Percentiles rank a stretch among this genome's conserved stretches.
These are phyloP conservation scores for Furcula furcula DNA, from an alignment of 2,888 invertebrate genomes.

Conservation along the genomic window DNA sequence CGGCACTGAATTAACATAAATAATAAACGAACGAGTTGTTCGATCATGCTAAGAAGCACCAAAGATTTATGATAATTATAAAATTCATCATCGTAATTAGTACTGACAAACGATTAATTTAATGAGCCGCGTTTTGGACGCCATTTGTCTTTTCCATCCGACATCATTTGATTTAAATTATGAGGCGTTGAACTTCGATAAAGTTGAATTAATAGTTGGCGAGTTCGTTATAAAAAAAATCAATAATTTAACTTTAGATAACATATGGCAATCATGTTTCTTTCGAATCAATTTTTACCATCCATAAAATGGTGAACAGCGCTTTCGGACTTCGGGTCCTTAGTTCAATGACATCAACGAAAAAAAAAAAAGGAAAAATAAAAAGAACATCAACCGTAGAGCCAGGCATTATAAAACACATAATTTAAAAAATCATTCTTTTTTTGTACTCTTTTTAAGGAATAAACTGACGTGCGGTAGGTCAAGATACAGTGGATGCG, in stretches of 20 bases:
- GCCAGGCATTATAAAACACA: not conserved
- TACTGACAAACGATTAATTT: conserved; percentile 15
- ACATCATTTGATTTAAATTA: not conserved
- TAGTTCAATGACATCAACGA: too few species aligned
- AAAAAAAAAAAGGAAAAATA: too few species aligned
- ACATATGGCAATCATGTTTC: too few species aligned
- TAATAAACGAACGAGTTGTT: too few species aligned
- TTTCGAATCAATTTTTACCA: too few species aligned
- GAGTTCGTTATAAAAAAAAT: too few species aligned
- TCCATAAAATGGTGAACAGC: not conserved
- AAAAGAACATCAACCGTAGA: too few species aligned
- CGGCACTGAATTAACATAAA: not conserved
- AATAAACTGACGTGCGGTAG: conserved; percentile 25
- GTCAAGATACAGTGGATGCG: conserved; percentile 32
- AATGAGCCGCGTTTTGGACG: conserved; percentile 13
- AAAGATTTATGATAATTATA: conserved; percentile 8
- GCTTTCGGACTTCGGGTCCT: too few species aligned
- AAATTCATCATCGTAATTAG: conserved; percentile 14
- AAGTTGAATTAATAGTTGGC: too few species aligned
- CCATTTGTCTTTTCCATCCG: conserved; percentile 15
- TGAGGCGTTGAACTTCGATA: too few species aligned
- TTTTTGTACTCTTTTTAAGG: not conserved
- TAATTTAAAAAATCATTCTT: too few species aligned
- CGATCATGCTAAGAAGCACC: not conserved
- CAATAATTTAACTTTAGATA: not conserved